phyloP scores from a whole-genome alignment of 2,888 invertebrate genomes.

The Serripes groenlandicus region DNA sequence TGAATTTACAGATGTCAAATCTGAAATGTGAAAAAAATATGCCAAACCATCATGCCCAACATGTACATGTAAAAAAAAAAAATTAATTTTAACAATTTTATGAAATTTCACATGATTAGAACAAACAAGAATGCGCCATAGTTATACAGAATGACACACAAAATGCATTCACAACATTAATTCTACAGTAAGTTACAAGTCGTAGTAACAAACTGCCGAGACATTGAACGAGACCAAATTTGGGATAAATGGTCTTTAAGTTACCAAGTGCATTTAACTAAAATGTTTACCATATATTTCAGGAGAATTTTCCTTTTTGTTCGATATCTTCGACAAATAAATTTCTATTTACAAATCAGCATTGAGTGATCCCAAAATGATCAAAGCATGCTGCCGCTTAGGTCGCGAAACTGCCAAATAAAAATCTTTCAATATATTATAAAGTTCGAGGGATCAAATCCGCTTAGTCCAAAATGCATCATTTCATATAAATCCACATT shows the following conservation, averaged over 20 bases:
- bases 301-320: conserved; percentile 36
- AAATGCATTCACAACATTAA: conserved; percentile 26
- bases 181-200: conserved; percentile 11
- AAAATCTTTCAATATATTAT: conserved; percentile 28
- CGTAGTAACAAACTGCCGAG: conserved; percentile 10
- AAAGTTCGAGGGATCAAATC: conserved; percentile 53
- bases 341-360: conserved; percentile 71
- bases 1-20: too few relatives aligned
- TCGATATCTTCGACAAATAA: conserved; percentile 68
- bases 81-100: background rate
- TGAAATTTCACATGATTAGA: conserved; percentile 40
- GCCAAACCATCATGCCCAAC: too few relatives aligned
- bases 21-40: too few relatives aligned
- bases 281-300: conserved; percentile 27
- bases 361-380: conserved; percentile 48
- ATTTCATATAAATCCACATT: conserved; percentile 40
- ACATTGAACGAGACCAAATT: conserved; percentile 31
- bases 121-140: conserved; percentile 5
- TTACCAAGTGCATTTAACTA: conserved; percentile 62
- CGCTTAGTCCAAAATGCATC: conserved; percentile 38
- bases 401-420: conserved; percentile 64
- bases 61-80: too few relatives aligned
- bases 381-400: conserved; percentile 61
- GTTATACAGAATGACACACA: conserved; percentile 26
- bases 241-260: conserved; percentile 50